These are phyloP conservation scores for Lysiphlebus fabarum DNA, from an alignment of 1,140 invertebrate species.

Conservation along the genomic window DNA sequence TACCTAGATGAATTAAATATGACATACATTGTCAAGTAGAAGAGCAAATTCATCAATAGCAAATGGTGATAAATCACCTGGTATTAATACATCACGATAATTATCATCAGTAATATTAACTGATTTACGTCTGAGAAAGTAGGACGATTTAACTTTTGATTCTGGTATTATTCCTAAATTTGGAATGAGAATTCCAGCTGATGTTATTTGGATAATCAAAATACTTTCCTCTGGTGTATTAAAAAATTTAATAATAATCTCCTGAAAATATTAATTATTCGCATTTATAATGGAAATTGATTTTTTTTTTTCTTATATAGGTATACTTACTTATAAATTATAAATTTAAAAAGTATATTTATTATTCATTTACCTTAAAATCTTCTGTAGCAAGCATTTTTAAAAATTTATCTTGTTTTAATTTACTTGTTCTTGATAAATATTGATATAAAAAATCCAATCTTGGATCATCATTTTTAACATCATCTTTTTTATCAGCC, in stretches of 20 bases:
- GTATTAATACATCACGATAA: conserved; percentile 61
- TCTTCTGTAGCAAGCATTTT: conserved; percentile 72
- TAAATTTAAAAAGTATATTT: no score
- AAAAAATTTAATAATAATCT: conserved; percentile 63
- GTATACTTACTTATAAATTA: no score
- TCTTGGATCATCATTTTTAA: conserved; percentile 41
- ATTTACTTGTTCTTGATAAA: conserved; percentile 38
- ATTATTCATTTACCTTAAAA: no score
- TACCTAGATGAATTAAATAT: not conserved
- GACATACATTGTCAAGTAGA: conserved; percentile 73
- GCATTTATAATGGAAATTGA: no score
- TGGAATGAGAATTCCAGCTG: conserved; percentile 51
- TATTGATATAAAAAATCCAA: conserved; percentile 44
- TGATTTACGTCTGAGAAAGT: conserved; percentile 61
- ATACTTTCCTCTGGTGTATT: conserved; percentile 57
- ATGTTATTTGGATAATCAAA: conserved; percentile 57
- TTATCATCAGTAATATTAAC: conserved; percentile 57
- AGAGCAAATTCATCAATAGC: conserved; percentile 75
- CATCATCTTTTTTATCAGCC: conserved; percentile 33
- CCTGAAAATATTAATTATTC: conserved; percentile 43
- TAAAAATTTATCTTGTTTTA: conserved; percentile 74
- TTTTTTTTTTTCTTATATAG: no score
- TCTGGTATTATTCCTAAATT: conserved; percentile 51
- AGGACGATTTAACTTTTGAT: conserved; percentile 58
- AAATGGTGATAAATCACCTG: conserved; percentile 76